phyloP scores from a whole-genome alignment of 2,113 vertebrate genomes.

The Actinemys pallida region DNA sequence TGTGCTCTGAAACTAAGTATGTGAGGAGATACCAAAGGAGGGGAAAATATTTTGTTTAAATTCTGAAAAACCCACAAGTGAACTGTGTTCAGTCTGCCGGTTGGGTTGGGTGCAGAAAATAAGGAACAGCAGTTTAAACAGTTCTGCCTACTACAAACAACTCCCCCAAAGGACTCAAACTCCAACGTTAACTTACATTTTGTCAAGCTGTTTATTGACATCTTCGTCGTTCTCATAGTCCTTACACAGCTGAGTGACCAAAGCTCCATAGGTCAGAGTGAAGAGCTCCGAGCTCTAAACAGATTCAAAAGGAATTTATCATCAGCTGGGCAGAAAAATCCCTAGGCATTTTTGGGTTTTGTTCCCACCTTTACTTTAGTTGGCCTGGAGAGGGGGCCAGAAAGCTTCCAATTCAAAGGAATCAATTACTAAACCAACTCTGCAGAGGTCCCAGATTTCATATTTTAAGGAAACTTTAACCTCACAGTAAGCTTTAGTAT shows the following conservation, averaged over 20 bases:
- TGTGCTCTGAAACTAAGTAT: background rate
- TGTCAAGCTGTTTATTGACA: slow-evolving; percentile 98
- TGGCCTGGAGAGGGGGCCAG: background rate
- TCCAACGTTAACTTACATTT: slow-evolving; percentile 86
- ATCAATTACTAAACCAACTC: background rate
- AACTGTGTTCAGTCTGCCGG: background rate
- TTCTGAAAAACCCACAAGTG: background rate
- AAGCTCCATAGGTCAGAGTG: slow-evolving; percentile 94
- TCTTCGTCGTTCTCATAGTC: slow-evolving; percentile 99
- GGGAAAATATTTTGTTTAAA: background rate
- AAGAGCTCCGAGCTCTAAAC: slow-evolving; percentile 96
- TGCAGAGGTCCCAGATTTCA: background rate
- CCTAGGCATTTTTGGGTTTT: background rate
- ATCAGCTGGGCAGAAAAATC: background rate
- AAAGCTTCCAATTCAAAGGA: slow-evolving; percentile 31
- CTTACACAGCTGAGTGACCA: slow-evolving; percentile 98
- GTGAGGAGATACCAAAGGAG: fast-evolving
- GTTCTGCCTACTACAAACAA: background rate
- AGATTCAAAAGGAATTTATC: slow-evolving; percentile 64
- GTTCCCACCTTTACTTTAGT: background rate
- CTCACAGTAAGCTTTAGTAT: background rate
- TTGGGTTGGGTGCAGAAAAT: background rate
- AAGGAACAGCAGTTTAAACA: background rate
- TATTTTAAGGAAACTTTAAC: background rate
- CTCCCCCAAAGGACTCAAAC: fast-evolving